Conservation (phyloP, 1,140 invertebrate species). For the Nymphalis io region DNA sequence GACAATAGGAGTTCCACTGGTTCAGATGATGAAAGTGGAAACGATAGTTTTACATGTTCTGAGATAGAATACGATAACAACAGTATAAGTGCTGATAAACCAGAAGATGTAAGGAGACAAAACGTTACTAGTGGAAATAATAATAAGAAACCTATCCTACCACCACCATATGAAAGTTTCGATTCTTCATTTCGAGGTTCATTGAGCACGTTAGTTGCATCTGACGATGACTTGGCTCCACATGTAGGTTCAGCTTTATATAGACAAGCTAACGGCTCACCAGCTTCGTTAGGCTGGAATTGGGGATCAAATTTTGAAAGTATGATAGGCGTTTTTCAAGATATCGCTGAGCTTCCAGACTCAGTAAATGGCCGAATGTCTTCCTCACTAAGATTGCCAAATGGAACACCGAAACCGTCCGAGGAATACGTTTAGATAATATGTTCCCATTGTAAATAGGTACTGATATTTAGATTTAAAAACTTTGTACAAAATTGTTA, state of each 20-base stretch:
- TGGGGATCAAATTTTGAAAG: conserved; percentile 98
- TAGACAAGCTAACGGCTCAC: conserved; percentile 88
- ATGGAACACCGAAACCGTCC: conserved; percentile 87
- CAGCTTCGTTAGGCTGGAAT: conserved; percentile 92
- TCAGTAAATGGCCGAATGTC: conserved; percentile 85
- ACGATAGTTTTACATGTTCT: conserved; percentile 98
- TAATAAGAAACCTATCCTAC: conserved; percentile 84
- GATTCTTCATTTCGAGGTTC: conserved; percentile 96
- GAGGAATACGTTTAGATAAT: conserved; percentile 87
- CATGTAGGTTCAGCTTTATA: conserved; percentile 87
- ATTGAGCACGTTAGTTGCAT: conserved; percentile 94
- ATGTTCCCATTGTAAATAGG: conserved; percentile 47
- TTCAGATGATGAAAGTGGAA: conserved; percentile 96
- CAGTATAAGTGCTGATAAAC: conserved; percentile 90
- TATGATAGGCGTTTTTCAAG: conserved; percentile 96
- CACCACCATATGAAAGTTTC: conserved; percentile 93
- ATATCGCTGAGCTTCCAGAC: conserved; percentile 96
- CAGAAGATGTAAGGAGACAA: conserved; percentile 83
- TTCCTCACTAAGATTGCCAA: conserved; percentile 84
- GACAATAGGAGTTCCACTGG: conserved; percentile 89
- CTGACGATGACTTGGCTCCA: conserved; percentile 92
- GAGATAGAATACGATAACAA: conserved; percentile 98
- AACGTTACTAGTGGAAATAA: conserved; percentile 82
- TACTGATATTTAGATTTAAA: conserved; percentile 27
- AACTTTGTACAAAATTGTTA: conserved; percentile 69